Base-by-base conservation (phyloP, 2,113 vertebrate species). In the Ctenodactylus gundi region DNA sequence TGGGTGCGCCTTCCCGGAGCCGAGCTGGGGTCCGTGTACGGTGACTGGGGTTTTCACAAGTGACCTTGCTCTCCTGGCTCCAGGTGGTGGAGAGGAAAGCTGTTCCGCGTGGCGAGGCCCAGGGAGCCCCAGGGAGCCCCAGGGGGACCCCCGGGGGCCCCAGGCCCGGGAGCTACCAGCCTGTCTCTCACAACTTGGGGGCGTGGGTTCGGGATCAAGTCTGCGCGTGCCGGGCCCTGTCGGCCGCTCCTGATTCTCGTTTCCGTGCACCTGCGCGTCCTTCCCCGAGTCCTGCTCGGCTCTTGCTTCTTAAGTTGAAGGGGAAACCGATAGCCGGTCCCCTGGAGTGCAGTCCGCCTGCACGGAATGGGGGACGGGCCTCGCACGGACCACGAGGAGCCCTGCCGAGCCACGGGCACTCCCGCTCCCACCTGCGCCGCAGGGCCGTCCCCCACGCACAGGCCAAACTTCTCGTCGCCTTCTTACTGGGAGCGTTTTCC, bases 321-420 rank as follows among this genome's bases (percentile, higher is more conserved):
- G 72, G 82, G 87, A 91, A 93, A 62, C 90, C 84, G 94, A 76
- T 68, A 88, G 85, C 85, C 1, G 14, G 75, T 83, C 55, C 89
- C 88, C 93, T 94, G 64, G 68, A 94, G 95, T 70, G 41, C 88
- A 92, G 57, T 78, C 94, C 31, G 89, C 81, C 51, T 46, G 87
- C 78, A 94, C 49, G 41, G 83, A 89, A 73, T 21, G 14, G 41
- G 85, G 46, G 83, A 95, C 88, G 94, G 96, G 80, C n/a, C n/a
- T n/a, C n/a, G n/a, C n/a, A n/a, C n/a, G n/a, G n/a, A n/a, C n/a
- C n/a, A n/a, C n/a, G n/a, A n/a, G n/a, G n/a, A n/a, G n/a, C n/a
- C n/a, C n/a, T n/a, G n/a, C n/a, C n/a, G n/a, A n/a, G n/a, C n/a
- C n/a, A n/a, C n/a, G n/a, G n/a, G n/a, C n/a, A n/a, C 76, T 60